Evolutionary conservation across 2,797 vertebrate genomes (phyloP), one percentile per base, ranked within the genome.

Genomic region (Darevskia mixta): DNA sequence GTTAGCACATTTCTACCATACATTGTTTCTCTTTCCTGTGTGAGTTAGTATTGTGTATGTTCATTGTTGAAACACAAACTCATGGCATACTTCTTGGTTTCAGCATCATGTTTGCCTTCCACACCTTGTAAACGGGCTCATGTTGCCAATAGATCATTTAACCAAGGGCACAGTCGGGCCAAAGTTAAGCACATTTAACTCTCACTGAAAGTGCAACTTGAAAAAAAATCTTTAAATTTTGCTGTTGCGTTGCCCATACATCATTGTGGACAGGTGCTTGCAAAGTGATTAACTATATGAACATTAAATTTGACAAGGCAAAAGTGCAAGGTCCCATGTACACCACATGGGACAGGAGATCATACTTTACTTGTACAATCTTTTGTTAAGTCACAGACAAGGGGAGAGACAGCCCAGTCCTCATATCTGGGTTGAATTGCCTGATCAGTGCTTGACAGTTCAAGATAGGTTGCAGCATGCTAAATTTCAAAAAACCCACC

Each of bases 41-140:
- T 96, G 90, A 91, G 95, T 95, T 92, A 93, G 87, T 96, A 94
- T 10, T 82, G 96, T 97, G 95, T 95, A 94, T 95, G 95, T 87
- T 95, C 95, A 94, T 94, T 94, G 96, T 96, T 96, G 25, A 72
- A 92, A 90, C 91, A 90, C 91, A 87, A 88, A 92, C 92, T 95
- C 96, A 92, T 96, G 88, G 83, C 0, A 0, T 94, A 90, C 76
- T 94, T 91, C 94, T 96, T 95, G 94, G 90, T 93, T 97, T 93
- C 88, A 96, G 88, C 93, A 94, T 95, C 94, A 91, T 61, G 89
- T 96, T 96, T 96, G 87, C 94, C 88, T 96, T 92, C 88, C 90
- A 93, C 87, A 95, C 85, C 80, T 91, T 85, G n/a, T 89, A 83
- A 95, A 83, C 90, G 90, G 90, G 86, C 45, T 29, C 78, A 29